Conservation (phyloP, 2,113 vertebrate species). For the Periophthalmus modestus region DNA sequence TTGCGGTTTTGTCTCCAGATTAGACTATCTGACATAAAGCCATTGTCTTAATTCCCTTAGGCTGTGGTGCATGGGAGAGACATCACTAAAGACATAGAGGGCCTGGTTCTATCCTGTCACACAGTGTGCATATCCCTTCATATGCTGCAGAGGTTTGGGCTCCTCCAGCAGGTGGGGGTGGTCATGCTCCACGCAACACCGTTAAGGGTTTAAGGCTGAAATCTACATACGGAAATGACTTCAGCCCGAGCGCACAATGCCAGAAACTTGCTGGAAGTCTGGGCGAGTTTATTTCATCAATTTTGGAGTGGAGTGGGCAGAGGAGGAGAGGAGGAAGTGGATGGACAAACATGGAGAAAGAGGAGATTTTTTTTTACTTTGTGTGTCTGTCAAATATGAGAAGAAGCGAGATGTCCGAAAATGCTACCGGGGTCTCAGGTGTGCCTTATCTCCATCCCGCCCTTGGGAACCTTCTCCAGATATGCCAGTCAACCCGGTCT, state of each 20-base stretch:
- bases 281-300: slow-evolving; percentile 75
- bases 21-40: slow-evolving; percentile 64
- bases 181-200: slow-evolving; percentile 71
- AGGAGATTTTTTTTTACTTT: slow-evolving; percentile 55
- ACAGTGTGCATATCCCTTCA: slow-evolving; percentile 68
- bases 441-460: slow-evolving; percentile 70
- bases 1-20: slow-evolving; percentile 67
- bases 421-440: slow-evolving; percentile 74
- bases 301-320: slow-evolving; percentile 43
- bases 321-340: slow-evolving; percentile 8
- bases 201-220: slow-evolving; percentile 72
- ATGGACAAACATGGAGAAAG: slow-evolving; percentile 25
- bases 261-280: slow-evolving; percentile 72
- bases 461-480: slow-evolving; percentile 74
- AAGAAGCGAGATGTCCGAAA: slow-evolving; percentile 63
- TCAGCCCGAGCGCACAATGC: slow-evolving; percentile 68
- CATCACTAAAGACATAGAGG: slow-evolving; percentile 62
- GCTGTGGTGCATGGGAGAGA: slow-evolving; percentile 47
- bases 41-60: slow-evolving; percentile 69
- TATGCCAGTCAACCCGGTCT: slow-evolving; percentile 68
- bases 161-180: slow-evolving; percentile 76
- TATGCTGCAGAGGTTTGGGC: slow-evolving; percentile 60
- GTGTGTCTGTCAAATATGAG: slow-evolving; percentile 60
- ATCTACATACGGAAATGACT: slow-evolving; percentile 76
- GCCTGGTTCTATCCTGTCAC: slow-evolving; percentile 66